phyloP scores from a whole-genome alignment of 2,797 vertebrate genomes.

The Danio tinwini region DNA sequence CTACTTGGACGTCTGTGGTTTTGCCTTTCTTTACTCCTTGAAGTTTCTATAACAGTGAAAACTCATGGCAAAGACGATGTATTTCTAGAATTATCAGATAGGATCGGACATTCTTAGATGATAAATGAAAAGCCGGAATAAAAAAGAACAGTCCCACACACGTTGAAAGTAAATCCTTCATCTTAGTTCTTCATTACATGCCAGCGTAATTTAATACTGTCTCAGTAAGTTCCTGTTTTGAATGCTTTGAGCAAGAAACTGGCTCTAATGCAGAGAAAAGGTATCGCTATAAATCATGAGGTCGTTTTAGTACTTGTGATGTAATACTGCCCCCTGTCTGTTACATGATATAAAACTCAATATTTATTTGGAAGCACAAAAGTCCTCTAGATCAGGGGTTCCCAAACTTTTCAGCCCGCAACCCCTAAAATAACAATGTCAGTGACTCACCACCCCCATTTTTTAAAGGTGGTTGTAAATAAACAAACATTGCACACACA shows the following conservation, averaged over 20 bases:
- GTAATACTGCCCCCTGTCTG: conserved; percentile 55
- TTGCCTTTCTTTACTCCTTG: conserved; percentile 17
- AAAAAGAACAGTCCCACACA: conserved; percentile 10
- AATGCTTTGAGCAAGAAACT: conserved; percentile 21
- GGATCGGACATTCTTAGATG: conserved; percentile 6
- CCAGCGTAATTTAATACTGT: conserved; percentile 40
- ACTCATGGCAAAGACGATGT: conserved; percentile 16
- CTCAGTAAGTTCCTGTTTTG: conserved; percentile 36
- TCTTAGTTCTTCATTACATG: conserved; percentile 29
- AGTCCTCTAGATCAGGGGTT: too few relatives aligned
- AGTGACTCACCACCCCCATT: too few relatives aligned
- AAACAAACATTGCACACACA: too few relatives aligned
- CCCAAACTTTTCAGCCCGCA: too few relatives aligned
- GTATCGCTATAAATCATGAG: neutral
- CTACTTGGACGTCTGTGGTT: conserved; percentile 21
- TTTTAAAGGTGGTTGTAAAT: too few relatives aligned
- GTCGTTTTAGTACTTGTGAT: conserved; percentile 18
- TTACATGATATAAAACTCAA: neutral
- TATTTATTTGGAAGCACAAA: neutral
- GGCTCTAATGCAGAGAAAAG: conserved; percentile 24
- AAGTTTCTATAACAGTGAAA: conserved; percentile 21
- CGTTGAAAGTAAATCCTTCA: conserved; percentile 27
- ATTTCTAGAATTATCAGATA: conserved; percentile 33
- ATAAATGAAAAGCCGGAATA: neutral
- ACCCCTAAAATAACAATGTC: too few relatives aligned